Evolutionary conservation across 2,888 invertebrate species (phyloP).

Genomic region (Tachystola acroxantha): DNA sequence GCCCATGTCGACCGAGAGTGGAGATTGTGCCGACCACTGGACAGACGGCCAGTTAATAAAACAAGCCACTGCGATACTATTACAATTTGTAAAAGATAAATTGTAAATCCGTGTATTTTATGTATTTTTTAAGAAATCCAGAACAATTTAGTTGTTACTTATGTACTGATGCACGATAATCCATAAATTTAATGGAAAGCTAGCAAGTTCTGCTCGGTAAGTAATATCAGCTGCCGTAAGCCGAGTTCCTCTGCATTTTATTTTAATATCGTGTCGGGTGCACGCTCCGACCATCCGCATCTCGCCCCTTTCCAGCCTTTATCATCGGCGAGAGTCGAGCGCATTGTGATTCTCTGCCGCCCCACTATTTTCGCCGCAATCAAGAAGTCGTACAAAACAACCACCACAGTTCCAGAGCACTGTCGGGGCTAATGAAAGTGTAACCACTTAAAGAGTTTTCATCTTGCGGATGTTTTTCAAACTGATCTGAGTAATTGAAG

Average conservation of each 20-base stretch:
- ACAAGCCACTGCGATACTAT: not conserved
- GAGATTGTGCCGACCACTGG: conserved; percentile 16
- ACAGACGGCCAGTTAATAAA: conserved; percentile 27
- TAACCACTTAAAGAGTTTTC: conserved; percentile 12
- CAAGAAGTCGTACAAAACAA: conserved; percentile 40
- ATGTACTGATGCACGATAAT: not conserved
- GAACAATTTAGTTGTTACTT: too few species aligned
- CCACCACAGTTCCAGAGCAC: conserved; percentile 22
- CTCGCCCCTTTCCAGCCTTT: conserved; percentile 36
- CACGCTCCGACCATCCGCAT: conserved; percentile 40
- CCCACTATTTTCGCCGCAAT: conserved; percentile 41
- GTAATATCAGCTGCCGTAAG: conserved; percentile 4
- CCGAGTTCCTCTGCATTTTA: conserved; percentile 37
- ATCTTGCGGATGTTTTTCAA: conserved; percentile 11
- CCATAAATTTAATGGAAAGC: not conserved
- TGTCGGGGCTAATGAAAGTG: conserved; percentile 12
- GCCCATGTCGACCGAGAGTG: conserved; percentile 30
- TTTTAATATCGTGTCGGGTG: conserved; percentile 53
- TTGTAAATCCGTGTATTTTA: too few species aligned
- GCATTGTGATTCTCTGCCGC: conserved; percentile 48
- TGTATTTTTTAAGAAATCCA: too few species aligned
- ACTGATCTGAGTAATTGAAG: conserved; percentile 11
- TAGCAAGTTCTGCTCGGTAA: not conserved
- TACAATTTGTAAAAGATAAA: not conserved
- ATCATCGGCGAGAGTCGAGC: conserved; percentile 37